phyloP scores from a whole-genome alignment of 2,888 invertebrate species.

The Cosmopolites sordidus region DNA sequence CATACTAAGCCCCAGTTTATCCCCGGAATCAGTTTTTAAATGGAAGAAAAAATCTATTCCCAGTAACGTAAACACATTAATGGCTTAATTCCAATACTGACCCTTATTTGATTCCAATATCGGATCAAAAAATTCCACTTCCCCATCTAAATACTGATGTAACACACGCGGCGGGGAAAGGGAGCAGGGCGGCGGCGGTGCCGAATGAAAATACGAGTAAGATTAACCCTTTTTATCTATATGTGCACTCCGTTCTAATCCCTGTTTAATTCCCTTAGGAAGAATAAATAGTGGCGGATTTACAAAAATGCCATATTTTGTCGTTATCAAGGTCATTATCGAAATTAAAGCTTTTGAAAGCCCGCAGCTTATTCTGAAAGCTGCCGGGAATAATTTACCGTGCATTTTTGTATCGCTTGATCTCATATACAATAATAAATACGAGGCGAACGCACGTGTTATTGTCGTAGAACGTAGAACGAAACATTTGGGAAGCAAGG shows the following conservation, averaged over 20 bases:
- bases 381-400: constrained; percentile 31
- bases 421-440: no score
- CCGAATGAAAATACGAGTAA: constrained; percentile 38
- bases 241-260: constrained; percentile 38
- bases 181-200: not conserved
- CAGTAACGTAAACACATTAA: not conserved
- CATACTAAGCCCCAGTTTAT: no score
- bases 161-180: not conserved
- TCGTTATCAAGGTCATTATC: constrained; percentile 49
- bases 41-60: not conserved
- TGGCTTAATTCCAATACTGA: not conserved
- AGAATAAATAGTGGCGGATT: constrained; percentile 45
- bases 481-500: no score
- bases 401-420: no score
- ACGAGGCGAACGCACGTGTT: no score
- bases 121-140: not conserved
- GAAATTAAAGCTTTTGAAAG: constrained; percentile 41
- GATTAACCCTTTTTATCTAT: constrained; percentile 40
- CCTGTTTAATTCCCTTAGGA: constrained; percentile 42
- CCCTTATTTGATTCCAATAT: not conserved
- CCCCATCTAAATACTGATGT: not conserved
- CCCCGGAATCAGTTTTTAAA: no score
- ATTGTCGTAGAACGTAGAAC: no score
- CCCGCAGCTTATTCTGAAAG: constrained; percentile 38
- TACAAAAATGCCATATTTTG: constrained; percentile 48